phyloP scores from a whole-genome alignment of 2,797 vertebrate genomes.

The Pseudomugil gertrudae region DNA sequence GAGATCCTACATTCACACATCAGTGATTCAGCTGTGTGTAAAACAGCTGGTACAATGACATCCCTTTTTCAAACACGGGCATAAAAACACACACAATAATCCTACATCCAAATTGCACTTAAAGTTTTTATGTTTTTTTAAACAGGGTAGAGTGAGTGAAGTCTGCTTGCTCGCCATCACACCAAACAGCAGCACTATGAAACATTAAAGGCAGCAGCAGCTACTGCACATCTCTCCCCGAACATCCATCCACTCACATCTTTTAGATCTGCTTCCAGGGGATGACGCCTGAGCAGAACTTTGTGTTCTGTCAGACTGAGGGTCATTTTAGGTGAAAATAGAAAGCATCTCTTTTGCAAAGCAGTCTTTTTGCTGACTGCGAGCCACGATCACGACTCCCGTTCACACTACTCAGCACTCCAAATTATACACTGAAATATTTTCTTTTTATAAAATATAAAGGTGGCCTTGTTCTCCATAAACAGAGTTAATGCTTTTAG shows the following conservation, averaged over 20 bases:
- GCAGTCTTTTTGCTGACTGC: neutral
- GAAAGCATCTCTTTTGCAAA: neutral
- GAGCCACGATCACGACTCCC: neutral
- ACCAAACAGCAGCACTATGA: conserved; percentile 30
- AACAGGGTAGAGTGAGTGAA: conserved; percentile 18
- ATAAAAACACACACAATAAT: neutral
- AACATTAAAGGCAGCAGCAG: conserved; percentile 44
- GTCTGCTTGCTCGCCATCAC: conserved; percentile 10
- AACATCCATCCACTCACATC: conserved; percentile 23
- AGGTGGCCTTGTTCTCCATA: neutral
- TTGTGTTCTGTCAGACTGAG: neutral
- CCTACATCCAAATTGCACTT: neutral
- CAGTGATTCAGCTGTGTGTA: neutral
- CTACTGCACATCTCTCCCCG: conserved; percentile 29
- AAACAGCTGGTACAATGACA: neutral
- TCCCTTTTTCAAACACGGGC: neutral
- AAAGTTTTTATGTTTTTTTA: neutral
- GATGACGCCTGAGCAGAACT: neutral
- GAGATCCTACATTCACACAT: neutral
- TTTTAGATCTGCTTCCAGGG: conserved; percentile 25
- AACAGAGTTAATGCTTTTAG: neutral
- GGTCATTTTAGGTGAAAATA: conserved; percentile 1
- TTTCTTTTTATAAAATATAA: neutral
- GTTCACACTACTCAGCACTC: neutral
- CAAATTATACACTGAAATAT: neutral